phyloP scores from a whole-genome alignment of 2,797 vertebrate genomes.

The Melanogrammus aeglefinus region DNA sequence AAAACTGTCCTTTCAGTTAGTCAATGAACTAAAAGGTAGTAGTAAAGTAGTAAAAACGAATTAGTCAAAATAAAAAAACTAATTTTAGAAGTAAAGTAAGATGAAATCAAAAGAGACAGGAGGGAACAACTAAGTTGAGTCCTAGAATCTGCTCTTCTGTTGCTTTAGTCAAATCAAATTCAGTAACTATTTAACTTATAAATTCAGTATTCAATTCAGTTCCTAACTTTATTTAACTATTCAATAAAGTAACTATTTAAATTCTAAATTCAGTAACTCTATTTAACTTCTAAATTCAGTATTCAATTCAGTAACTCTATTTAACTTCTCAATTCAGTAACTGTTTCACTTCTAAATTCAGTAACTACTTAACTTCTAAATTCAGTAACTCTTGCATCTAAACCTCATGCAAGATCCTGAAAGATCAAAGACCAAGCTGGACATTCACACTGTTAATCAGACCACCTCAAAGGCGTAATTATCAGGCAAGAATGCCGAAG shows the following conservation, averaged over 20 bases:
- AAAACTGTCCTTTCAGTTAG: neutral
- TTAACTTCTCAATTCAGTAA: no score
- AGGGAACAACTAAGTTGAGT: neutral
- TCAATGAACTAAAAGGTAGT: neutral
- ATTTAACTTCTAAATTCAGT: no score
- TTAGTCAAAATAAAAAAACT: no score
- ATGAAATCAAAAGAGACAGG: neutral
- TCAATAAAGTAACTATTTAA: no score
- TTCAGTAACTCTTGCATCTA: neutral
- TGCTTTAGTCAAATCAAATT: neutral
- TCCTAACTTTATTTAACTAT: no score
- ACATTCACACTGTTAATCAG: neutral
- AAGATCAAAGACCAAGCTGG: neutral
- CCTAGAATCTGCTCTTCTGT: neutral
- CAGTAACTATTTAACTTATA: no score
- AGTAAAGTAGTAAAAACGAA: no score
- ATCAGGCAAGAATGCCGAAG: slow-evolving; percentile 37
- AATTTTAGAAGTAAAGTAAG: neutral
- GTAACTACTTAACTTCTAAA: no score
- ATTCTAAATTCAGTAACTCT: no score
- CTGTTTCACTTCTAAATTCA: no score
- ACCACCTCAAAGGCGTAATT: slow-evolving; percentile 12
- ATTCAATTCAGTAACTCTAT: no score
- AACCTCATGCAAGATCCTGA: neutral
- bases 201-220: no score